Base-by-base conservation (phyloP, 2,888 invertebrate genomes). In the Aphrophora alni region DNA sequence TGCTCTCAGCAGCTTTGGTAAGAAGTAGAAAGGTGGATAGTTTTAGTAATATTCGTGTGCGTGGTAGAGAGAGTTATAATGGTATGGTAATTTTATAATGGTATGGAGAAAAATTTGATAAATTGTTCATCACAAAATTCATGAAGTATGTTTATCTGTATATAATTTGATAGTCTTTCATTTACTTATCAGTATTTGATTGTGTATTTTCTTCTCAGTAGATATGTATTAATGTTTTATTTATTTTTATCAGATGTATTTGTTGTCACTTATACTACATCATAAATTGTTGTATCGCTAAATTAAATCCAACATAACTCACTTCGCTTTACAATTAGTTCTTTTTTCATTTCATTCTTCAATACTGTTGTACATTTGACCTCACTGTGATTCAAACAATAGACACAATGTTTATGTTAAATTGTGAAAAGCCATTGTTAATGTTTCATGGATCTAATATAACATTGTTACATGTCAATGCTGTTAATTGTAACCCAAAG, bases 121-220 rank as follows among this genome's bases (percentile, higher is more conserved):
- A n/a, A n/a, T 33, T 8, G 33, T 33, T 33, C 3, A 33, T 33
- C 8, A 33, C 33, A 33, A 33, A 33, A 8, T 33, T 33, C 33
- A 33, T 33, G 33, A 3, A 33, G 33, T 33, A 44, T 44, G 21
- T 59, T 59, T 59, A 21, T 59, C 59, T 59, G 59, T 59, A 59
- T 21, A 59, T 59, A 59, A 59, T 59, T n/a, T 59, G 21, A n/a
- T 59, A 59, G 59, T 59, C 59, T 59, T 59, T 59, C 59, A 59
- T 59, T 59, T 59, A n/a, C 59, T 44, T 59, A 21, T 59, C 59
- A 59, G 59, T 59, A 59, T 59, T 59, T 59, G 12, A 21, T 59
- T n/a, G 4, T 59, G 59, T 59, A 59, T 44, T 14, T 44, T 14
- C 17, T 17, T 17, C 17, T 21, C 21, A 59, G 21, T 59, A 59